Conservation (phyloP, 2,888 invertebrate genomes). For the Pseudococcus jackbeardsleyi region DNA sequence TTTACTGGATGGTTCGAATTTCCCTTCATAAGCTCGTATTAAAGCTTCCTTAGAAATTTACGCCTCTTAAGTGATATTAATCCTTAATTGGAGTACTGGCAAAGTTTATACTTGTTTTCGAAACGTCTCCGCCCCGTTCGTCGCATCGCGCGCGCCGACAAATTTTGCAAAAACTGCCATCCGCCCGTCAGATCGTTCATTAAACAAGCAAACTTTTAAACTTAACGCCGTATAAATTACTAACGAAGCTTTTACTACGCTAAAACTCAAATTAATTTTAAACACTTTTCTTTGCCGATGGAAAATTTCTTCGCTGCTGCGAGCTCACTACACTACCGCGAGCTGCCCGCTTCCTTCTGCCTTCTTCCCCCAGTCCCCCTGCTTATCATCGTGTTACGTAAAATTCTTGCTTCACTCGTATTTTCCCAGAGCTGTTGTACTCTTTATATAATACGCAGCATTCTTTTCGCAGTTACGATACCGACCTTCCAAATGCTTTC, state of each 20-base stretch:
- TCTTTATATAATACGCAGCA: background rate
- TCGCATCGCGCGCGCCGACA: constrained; percentile 19
- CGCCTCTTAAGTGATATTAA: constrained; percentile 64
- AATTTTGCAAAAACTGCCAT: constrained; percentile 60
- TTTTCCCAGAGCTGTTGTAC: background rate
- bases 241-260: constrained; percentile 60
- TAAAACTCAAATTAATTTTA: constrained; percentile 60
- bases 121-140: constrained; percentile 47
- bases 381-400: background rate
- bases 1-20: constrained; percentile 56
- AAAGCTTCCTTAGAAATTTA: constrained; percentile 63
- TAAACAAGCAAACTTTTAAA: constrained; percentile 61
- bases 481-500: background rate
- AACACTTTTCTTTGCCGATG: constrained; percentile 22
- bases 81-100: constrained; percentile 63
- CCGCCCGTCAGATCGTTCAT: constrained; percentile 63
- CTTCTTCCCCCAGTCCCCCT: background rate
- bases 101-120: constrained; percentile 61
- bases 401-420: background rate
- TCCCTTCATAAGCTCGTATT: constrained; percentile 59
- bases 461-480: background rate
- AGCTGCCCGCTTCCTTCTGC: background rate
- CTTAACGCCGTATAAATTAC: constrained; percentile 60
- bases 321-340: background rate
- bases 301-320: background rate